Evolutionary conservation across 2,113 vertebrate species (phyloP).

Genomic region (Apaloderma vittatum): DNA sequence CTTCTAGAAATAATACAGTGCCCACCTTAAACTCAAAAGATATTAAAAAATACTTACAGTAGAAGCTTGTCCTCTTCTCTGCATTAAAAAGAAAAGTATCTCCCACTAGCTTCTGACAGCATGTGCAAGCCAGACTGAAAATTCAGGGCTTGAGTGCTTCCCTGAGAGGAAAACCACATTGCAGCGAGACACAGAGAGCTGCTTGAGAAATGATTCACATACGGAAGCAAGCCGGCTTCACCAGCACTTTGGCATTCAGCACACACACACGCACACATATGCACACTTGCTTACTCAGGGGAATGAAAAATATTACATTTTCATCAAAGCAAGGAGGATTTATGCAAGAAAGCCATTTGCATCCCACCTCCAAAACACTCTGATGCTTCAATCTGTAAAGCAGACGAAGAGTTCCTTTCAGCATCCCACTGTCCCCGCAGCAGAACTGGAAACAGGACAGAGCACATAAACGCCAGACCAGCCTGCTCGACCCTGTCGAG

Average conservation of each 20-base stretch:
- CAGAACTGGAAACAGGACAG: not conserved
- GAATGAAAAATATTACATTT: constrained; percentile 67
- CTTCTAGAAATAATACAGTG: not conserved
- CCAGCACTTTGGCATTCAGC: constrained; percentile 48
- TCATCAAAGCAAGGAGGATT: constrained; percentile 43
- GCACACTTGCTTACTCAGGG: constrained; percentile 36
- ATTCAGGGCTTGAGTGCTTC: constrained; percentile 71
- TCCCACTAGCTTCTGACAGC: constrained; percentile 65
- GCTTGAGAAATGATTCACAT: constrained; percentile 77
- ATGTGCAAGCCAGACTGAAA: constrained; percentile 74
- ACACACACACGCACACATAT: not conserved
- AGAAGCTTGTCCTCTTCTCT: not conserved
- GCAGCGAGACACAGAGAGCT: constrained; percentile 55
- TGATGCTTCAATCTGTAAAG: not conserved
- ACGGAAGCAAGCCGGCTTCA: constrained; percentile 80
- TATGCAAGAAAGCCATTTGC: constrained; percentile 11
- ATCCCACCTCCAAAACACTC: not conserved
- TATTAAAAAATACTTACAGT: constrained; percentile 73
- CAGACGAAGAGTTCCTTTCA: not conserved
- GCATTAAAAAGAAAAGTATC: constrained; percentile 48
- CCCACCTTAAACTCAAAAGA: not conserved
- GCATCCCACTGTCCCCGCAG: not conserved
- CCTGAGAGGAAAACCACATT: constrained; percentile 82
- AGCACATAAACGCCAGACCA: not conserved
- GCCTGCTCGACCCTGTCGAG: not conserved